phyloP scores from a whole-genome alignment of 2,113 vertebrate species.

The Cyphomyrus plagiostoma region DNA sequence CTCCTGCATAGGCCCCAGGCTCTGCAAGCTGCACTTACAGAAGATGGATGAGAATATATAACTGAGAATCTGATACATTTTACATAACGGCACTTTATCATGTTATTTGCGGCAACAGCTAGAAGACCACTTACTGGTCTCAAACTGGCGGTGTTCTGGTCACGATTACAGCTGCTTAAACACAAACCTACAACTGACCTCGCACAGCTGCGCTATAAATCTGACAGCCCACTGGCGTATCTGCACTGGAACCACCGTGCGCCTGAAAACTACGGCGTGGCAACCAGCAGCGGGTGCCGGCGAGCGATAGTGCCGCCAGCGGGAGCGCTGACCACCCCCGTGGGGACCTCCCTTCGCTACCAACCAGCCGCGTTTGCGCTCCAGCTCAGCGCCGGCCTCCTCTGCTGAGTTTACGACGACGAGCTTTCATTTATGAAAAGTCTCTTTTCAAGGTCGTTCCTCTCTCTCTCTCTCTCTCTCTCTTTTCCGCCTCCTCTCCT shows the following conservation, averaged over 20 bases:
- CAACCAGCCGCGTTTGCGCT: background rate
- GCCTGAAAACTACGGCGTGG: background rate
- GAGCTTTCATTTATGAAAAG: background rate
- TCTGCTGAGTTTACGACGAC: background rate
- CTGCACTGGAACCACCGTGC: background rate
- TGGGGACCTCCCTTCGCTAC: background rate
- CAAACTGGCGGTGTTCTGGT: background rate
- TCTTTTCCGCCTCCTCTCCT: background rate
- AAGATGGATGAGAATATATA: background rate
- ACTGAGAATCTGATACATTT: background rate
- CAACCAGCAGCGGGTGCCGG: background rate
- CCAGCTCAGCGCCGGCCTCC: background rate
- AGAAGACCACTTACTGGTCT: background rate
- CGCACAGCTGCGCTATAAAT: conserved; percentile 1
- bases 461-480: background rate
- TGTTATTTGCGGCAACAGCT: background rate
- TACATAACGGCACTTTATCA: background rate
- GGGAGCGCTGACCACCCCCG: background rate
- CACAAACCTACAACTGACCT: background rate
- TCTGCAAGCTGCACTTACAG: background rate
- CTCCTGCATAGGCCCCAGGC: background rate
- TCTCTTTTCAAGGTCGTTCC: too few species aligned
- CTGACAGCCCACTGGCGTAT: background rate
- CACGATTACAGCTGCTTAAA: conserved; percentile 5
- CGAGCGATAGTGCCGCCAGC: background rate